phyloP scores from a whole-genome alignment of 1,140 invertebrate genomes.

The Caenorhabditis briggsae region DNA sequence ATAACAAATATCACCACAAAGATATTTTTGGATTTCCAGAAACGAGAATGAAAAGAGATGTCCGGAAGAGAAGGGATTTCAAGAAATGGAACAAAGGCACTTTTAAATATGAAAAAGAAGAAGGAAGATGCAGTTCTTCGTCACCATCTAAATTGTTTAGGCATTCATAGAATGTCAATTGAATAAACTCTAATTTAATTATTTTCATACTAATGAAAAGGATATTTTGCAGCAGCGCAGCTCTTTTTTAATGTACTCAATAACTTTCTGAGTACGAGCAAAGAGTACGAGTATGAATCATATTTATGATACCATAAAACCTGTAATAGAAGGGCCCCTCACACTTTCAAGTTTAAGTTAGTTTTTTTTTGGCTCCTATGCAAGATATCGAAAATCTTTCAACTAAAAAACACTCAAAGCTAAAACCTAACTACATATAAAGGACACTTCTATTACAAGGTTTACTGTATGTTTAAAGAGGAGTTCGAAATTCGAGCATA shows the following conservation, averaged over 20 bases:
- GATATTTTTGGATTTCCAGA: not conserved
- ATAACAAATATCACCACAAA: not conserved
- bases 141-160: not conserved
- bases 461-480: no score
- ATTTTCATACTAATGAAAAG: constrained; percentile 31
- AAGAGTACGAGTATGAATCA: no score
- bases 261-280: not conserved
- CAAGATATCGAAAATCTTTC: no score
- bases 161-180: constrained; percentile 44
- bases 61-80: not conserved
- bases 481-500: no score
- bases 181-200: constrained; percentile 16
- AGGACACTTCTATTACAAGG: no score
- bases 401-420: no score
- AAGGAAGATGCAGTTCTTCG: not conserved
- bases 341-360: no score
- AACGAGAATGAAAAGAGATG: not conserved
- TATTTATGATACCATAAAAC: no score
- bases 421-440: no score
- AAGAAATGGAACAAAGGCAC: not conserved
- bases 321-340: no score
- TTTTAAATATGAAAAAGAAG: not conserved
- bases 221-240: not conserved
- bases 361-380: no score
- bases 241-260: not conserved